Percentiles rank a stretch among this genome's conserved stretches.
Conservation (phyloP, 2,797 vertebrate species). For the Arnoldichthys spilopterus region DNA sequence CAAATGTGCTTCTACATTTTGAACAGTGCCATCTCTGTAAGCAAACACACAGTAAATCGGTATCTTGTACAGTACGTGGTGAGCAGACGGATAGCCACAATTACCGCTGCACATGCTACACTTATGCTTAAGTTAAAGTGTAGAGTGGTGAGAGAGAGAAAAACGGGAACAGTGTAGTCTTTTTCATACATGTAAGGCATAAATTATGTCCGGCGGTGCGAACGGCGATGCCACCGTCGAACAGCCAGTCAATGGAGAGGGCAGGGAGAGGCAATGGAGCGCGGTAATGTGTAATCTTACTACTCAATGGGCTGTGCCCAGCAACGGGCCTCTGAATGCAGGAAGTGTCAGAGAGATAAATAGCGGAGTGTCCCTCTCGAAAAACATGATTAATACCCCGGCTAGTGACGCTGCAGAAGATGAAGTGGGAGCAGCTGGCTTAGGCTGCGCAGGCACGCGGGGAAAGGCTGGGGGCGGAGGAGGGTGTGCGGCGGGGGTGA, state of each 20-base stretch:
- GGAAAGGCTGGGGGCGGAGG: constrained; percentile 75
- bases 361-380: constrained; percentile 99
- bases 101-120: constrained; percentile 62
- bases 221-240: constrained; percentile 93
- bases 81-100: constrained; percentile 59
- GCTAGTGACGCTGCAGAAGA: constrained; percentile 99
- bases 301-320: constrained; percentile 99
- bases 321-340: constrained; percentile 94
- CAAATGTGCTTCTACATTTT: constrained; percentile 24
- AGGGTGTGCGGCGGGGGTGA: constrained; percentile 73
- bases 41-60: constrained; percentile 50
- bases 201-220: constrained; percentile 96
- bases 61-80: constrained; percentile 40
- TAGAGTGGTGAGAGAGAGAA: constrained; percentile 56
- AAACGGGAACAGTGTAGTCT: constrained; percentile 62
- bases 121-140: constrained; percentile 66
- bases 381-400: constrained; percentile 99
- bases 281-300: constrained; percentile 99
- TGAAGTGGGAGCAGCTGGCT: constrained; percentile 99
- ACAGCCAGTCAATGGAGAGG: constrained; percentile 99
- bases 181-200: constrained; percentile 85
- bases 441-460: constrained; percentile 94
- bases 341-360: constrained; percentile 99
- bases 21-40: constrained; percentile 39
- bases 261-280: constrained; percentile 99